phyloP scores from a whole-genome alignment of 2,113 vertebrate species.

The Genyomyrus donnyi region DNA sequence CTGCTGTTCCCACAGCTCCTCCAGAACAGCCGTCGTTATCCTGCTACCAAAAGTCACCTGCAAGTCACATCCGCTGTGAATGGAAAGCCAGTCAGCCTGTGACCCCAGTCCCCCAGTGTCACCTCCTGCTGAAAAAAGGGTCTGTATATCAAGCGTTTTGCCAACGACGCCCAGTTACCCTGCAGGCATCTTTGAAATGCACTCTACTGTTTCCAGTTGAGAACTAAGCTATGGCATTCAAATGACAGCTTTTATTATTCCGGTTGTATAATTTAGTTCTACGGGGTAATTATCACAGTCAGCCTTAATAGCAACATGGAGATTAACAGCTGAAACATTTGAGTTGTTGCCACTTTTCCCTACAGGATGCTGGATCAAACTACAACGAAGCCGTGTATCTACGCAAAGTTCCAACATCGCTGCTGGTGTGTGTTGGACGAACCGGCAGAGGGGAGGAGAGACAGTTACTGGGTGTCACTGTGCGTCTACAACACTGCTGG shows the following conservation, averaged over 20 bases:
- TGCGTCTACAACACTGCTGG: slow-evolving; percentile 49
- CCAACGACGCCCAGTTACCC: not conserved
- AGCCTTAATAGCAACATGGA: not conserved
- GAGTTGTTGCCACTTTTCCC: not conserved
- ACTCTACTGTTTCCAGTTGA: not conserved
- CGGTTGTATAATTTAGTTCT: not conserved
- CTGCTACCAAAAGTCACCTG: slow-evolving; percentile 57
- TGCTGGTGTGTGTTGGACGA: slow-evolving; percentile 33
- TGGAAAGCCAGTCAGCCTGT: slow-evolving; percentile 36
- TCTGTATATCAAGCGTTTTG: slow-evolving; percentile 22
- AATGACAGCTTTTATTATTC: not conserved
- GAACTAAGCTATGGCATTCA: not conserved
- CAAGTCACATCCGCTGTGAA: slow-evolving; percentile 61
- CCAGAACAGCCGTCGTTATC: slow-evolving; percentile 44
- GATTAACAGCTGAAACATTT: not conserved
- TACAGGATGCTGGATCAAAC: not conserved
- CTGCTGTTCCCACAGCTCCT: slow-evolving; percentile 39
- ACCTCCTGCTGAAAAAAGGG: slow-evolving; percentile 47
- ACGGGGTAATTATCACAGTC: too few species aligned
- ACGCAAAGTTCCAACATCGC: slow-evolving; percentile 35
- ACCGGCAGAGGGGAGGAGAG: slow-evolving; percentile 30
- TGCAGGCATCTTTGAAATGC: not conserved
- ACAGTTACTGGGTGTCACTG: slow-evolving; percentile 40
- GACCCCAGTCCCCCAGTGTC: slow-evolving; percentile 36
- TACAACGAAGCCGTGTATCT: slow-evolving; percentile 37